A percentile compares a stretch with the other conserved stretches of the same genome.
These are phyloP conservation scores for Phalacrocorax brasilianus DNA, from an alignment of 2,113 vertebrate genomes.

Conservation along the genomic window DNA sequence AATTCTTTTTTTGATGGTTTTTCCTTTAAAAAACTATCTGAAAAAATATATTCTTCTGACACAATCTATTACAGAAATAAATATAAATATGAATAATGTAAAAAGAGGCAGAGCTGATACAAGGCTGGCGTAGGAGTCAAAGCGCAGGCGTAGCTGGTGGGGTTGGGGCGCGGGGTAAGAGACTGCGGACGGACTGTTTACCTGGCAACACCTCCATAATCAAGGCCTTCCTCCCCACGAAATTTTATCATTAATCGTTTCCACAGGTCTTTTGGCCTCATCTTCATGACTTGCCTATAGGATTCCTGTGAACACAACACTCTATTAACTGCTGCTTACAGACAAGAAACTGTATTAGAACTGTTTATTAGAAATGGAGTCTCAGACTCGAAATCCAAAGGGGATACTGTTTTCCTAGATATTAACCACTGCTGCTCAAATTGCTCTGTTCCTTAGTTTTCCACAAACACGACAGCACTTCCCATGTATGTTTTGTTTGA, in stretches of 20 bases:
- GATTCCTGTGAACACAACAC: slow-evolving; percentile 83
- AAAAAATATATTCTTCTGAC: neutral
- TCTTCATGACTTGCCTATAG: slow-evolving; percentile 99
- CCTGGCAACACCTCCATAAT: slow-evolving; percentile 98
- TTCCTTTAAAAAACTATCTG: neutral
- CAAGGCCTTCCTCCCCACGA: slow-evolving; percentile 95
- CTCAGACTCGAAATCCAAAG: neutral
- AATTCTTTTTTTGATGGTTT: neutral
- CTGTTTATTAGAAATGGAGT: neutral
- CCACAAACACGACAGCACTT: neutral
- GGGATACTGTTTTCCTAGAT: neutral
- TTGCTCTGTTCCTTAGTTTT: neutral
- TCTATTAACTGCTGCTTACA: neutral
- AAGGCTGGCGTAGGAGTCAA: neutral
- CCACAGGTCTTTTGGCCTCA: slow-evolving; percentile 99
- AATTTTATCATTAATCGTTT: slow-evolving; percentile 99
- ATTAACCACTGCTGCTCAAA: neutral
- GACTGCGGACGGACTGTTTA: slow-evolving; percentile 46
- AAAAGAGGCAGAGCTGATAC: neutral
- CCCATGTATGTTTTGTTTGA: too few relatives aligned
- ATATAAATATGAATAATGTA: neutral
- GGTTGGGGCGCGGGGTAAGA: neutral
- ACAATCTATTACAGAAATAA: neutral
- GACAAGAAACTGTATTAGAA: neutral
- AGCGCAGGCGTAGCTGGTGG: neutral